Base-by-base conservation (phyloP, 2,888 invertebrate species). In the Tetragonula carbonaria region DNA sequence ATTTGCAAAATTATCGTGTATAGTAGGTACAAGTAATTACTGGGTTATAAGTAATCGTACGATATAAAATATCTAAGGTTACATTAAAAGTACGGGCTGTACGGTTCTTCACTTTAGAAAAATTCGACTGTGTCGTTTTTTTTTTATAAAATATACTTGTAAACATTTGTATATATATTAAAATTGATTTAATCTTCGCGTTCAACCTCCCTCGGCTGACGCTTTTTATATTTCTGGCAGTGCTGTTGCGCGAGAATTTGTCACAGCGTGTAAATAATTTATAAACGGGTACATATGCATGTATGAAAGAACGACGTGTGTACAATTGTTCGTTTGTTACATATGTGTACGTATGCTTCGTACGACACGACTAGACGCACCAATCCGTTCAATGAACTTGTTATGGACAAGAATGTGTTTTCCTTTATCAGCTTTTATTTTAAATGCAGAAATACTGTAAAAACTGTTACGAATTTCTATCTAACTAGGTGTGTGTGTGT, bases 361-460 rank as follows among this genome's bases (percentile, higher is more conserved):
- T 28, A 59, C 28, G 59, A 14, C 18, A 38, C 13, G 85, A 86
- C 88, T 84, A 86, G 85, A 88, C 87, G 85, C 89, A 86, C 85
- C 80, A 86, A 90, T 89, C 86, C 80, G 80, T 72, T 89, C 77
- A 78, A 70, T 84, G 85, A 79, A 45, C 45, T 45, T 72, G 77
- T 89, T 87, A 86, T 70, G 86, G 84, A 86, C 82, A 83, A 84
- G 80, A 84, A 88, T 77, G 80, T 80, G 72, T 84, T 51, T 28
- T 28, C 28, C 28, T 28, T 82, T 50, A 74, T 23, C 76, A 84
- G 76, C 75, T 75, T 74, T 85, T 53, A 18, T 6, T 45, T 59
- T 81, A 86, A 84, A 79, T 85, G 85, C 78, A 82, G 87, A 87
- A 88, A 85, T 90, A 88, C 28, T 86, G 90, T 86, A 90, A 88